phyloP scores from a whole-genome alignment of 64 coral and sea anemone species.

The Hydrozoanthus tunicans region DNA sequence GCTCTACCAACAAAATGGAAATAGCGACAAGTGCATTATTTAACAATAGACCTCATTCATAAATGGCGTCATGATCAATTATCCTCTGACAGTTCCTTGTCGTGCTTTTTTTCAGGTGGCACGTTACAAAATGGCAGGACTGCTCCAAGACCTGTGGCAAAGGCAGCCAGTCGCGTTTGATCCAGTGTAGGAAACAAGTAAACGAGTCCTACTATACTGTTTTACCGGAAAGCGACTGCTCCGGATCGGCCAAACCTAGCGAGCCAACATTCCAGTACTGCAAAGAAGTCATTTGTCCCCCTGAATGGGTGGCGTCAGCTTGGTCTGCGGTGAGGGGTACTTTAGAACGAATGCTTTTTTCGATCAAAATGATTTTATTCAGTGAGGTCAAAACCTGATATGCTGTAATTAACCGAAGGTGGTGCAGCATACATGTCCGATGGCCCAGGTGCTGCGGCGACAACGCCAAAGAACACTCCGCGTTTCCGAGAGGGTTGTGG shows the following conservation, averaged over 20 bases:
- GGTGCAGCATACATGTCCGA: no score
- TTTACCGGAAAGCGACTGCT: conserved; percentile 6
- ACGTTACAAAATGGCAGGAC: conserved; percentile 14
- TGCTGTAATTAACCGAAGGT: no score
- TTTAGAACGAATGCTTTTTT: no score
- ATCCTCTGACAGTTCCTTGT: neutral
- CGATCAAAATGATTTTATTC: no score
- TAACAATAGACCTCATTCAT: neutral
- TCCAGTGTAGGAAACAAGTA: conserved; percentile 21
- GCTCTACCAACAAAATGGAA: no score
- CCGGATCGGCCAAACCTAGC: neutral
- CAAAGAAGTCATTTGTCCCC: conserved; percentile 25
- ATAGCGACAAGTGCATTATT: no score
- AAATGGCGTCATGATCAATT: neutral
- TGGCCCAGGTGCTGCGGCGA: no score
- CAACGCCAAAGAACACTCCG: no score
- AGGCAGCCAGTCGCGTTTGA: conserved; percentile 7
- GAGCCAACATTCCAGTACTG: conserved; percentile 3
- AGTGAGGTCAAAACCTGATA: no score
- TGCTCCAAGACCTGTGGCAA: conserved; percentile 44
- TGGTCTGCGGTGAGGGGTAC: conserved; percentile 11
- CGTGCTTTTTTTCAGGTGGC: neutral
- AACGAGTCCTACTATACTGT: conserved; percentile 4
- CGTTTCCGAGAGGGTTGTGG: no score
- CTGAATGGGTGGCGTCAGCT: conserved; percentile 28